These are phyloP conservation scores for Onthophagus sagittarius DNA, from an alignment of 2,888 invertebrate genomes.

Conservation along the genomic window DNA sequence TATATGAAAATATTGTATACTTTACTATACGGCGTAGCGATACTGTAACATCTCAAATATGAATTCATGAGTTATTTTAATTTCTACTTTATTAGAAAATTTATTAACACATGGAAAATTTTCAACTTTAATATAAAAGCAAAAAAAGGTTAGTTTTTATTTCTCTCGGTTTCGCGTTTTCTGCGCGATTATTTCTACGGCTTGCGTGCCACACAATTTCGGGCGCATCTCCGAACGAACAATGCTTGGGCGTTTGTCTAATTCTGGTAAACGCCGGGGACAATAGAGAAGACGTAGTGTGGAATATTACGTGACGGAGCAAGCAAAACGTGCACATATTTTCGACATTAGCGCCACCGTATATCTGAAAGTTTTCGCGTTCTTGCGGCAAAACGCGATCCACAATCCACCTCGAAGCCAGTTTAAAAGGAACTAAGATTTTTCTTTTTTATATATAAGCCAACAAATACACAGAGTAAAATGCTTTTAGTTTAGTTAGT, in stretches of 20 bases:
- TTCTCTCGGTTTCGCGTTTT: background rate
- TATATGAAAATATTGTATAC: too few species aligned
- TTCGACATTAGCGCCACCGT: background rate
- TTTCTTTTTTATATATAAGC: too few species aligned
- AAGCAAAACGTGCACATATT: background rate
- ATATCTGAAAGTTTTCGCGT: background rate
- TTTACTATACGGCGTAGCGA: too few species aligned
- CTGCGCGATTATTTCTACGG: background rate
- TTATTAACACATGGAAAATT: too few species aligned
- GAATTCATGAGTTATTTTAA: too few species aligned
- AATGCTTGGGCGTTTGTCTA: background rate
- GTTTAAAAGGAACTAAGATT: too few species aligned
- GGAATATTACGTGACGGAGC: background rate
- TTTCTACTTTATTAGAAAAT: too few species aligned
- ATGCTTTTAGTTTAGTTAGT: background rate
- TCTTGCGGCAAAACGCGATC: background rate
- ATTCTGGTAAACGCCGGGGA: background rate
- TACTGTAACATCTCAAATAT: too few species aligned
- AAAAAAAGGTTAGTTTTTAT: too few species aligned
- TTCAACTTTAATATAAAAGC: too few species aligned
- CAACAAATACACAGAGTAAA: too few species aligned
- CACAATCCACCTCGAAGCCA: background rate
- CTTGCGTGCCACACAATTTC: background rate
- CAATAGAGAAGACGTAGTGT: background rate
- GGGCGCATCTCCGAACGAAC: background rate